These are phyloP conservation scores for Psilanteris sp. DNA, from an alignment of 1,140 invertebrate species.

Conservation along the genomic window DNA sequence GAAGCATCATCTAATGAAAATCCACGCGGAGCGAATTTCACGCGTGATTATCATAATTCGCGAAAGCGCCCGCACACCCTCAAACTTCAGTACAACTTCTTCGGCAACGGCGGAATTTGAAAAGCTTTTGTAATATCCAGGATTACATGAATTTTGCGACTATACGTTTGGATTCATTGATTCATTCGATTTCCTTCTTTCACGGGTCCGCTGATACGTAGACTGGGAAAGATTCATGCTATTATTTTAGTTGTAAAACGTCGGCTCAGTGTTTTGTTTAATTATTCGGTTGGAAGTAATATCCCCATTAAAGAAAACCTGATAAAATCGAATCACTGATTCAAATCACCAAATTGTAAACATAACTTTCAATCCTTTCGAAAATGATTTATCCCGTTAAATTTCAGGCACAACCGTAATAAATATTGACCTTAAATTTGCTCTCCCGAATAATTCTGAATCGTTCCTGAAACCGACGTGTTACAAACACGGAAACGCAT, in stretches of 20 bases:
- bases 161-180: conserved; percentile 4
- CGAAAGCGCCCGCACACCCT: neutral
- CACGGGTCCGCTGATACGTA: neutral
- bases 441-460: too few relatives aligned
- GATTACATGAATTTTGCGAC: conserved; percentile 26
- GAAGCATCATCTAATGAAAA: conserved; percentile 69
- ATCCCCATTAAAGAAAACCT: too few relatives aligned
- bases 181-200: conserved; percentile 20
- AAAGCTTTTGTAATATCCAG: conserved; percentile 18
- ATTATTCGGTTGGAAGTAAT: too few relatives aligned
- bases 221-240: conserved; percentile 26
- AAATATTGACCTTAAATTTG: too few relatives aligned
- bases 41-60: conserved; percentile 41
- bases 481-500: too few relatives aligned
- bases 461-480: too few relatives aligned
- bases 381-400: too few relatives aligned
- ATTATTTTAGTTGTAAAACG: neutral
- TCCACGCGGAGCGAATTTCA: conserved; percentile 64
- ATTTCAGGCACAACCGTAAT: too few relatives aligned
- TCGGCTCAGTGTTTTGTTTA: too few relatives aligned
- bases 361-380: too few relatives aligned
- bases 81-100: conserved; percentile 2
- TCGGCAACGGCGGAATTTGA: neutral
- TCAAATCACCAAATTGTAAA: too few relatives aligned
- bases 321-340: too few relatives aligned